Evolutionary conservation across 2,888 invertebrate genomes (phyloP), one percentile per base, ranked within the genome.

Genomic region (Marronus borbonicus): DNA sequence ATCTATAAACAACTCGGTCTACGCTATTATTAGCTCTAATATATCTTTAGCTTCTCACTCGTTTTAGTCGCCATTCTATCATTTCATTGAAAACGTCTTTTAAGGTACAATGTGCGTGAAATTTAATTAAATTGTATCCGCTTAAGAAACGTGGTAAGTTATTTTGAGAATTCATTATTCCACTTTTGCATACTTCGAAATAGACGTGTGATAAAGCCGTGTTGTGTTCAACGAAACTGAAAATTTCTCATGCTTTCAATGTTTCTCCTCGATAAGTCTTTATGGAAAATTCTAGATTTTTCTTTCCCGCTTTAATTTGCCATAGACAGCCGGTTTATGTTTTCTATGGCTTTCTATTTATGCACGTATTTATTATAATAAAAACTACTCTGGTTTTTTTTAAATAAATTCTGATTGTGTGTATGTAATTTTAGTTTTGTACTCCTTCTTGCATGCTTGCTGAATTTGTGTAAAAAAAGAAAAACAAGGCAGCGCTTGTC

Each of bases 11-110:
- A 86, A 86, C 86, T 84, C 78, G 80, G 80, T 83, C 85, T 85
- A 72, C 76, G 85, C 87, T 88, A 88, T 87, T 87, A 87, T 87
- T 87, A 87, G 87, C 86, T 84, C 84, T 83, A 84, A 86, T 84
- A 86, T 85, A 86, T 86, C 85, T 85, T 85, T 85, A 85, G 85
- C 80, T 76, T 66, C 76, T 20, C 55, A 68, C 76, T 72, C 65
- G 76, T 76, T 65, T 65, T 72, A 72, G 72, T 72, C 72, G 72
- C 72, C 72, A 66, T 65, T 68, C 66, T 76, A 65, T 68, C 66
- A 65, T 28, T 55, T 52, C 68, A 76, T 76, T 76, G 76, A 68
- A 76, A 76, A 65, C 58, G 68, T 76, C 76, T 76, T 76, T 76
- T 65, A 68, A 66, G 49, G 58, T 76, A 76, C 69, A 62, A 77